Evolutionary conservation across 2,888 invertebrate genomes (phyloP).

Genomic region (Isoperla grammatica): DNA sequence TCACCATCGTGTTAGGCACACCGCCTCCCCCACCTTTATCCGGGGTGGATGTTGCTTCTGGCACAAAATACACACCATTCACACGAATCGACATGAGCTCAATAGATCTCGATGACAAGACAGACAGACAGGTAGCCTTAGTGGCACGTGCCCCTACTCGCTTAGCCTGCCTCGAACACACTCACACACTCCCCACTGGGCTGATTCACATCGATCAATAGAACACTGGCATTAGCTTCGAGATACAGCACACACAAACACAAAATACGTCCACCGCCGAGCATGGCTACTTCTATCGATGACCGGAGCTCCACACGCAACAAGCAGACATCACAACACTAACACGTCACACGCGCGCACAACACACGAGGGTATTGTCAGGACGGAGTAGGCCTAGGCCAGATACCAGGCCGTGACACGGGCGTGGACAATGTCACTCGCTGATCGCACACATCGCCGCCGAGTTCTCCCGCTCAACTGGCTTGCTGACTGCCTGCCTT

Average conservation of each 20-base stretch:
- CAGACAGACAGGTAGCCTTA: not conserved
- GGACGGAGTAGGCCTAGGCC: conserved; percentile 8
- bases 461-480: conserved; percentile 11
- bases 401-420: not conserved
- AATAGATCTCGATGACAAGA: not conserved
- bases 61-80: conserved; percentile 43
- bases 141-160: conserved; percentile 25
- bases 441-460: not conserved
- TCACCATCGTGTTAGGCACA: conserved; percentile 19
- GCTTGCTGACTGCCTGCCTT: not conserved
- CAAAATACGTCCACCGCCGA: not conserved
- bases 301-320: not conserved
- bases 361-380: not conserved
- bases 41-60: conserved; percentile 34
- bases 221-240: not conserved
- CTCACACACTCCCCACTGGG: conserved; percentile 22
- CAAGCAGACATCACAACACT: not conserved
- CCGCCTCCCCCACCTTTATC: conserved; percentile 22
- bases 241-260: not conserved
- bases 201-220: conserved; percentile 18
- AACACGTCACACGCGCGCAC: not conserved
- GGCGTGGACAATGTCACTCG: not conserved
- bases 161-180: conserved; percentile 14
- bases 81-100: conserved; percentile 41
- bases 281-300: conserved; percentile 2